Evolutionary conservation across 2,797 vertebrate genomes (phyloP), one percentile per base, ranked within the genome.

Genomic region (Eremophila alpestris): DNA sequence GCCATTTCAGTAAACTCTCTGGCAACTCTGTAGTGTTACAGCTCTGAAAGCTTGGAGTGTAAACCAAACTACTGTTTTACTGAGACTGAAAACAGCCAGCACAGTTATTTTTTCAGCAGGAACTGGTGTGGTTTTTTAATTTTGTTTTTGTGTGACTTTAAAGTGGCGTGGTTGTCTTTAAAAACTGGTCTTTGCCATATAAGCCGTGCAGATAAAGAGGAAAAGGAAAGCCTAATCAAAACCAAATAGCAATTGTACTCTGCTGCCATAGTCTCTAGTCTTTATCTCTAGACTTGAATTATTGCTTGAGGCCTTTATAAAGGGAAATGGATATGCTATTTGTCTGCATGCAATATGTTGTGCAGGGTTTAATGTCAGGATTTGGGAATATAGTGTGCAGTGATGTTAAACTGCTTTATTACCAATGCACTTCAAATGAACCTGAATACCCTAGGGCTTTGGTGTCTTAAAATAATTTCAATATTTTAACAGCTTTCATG

Each of bases 351-450:
- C 75, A 95, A 22, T 89, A 59, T 83, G 60, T 68, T 79, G 34
- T 79, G 52, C n/a, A 38, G 63, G 23, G 26, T 82, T 93, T 91
- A 40, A 21, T 70, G 22, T 83, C 45, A 77, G 54, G 41, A 60
- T 94, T 95, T 93, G 21, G 17, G 48, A 87, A 52, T 84, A 77
- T 13, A 67, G 41, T 62, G 52, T 89, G 64, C 82, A 80, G 7
- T 36, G 65, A 26, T 89, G 70, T 86, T 94, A 87, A 93, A 95
- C 55, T 89, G 68, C 64, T 85, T 95, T 94, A 81, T 81, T 90
- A 45, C 60, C 55, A 82, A 56, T 59, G 48, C 60, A 87, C 83
- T 95, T 95, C 74, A 90, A 84, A 80, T 91, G 89, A 96, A 95
- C 88, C 59, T 87, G 60, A 71, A 73, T 79, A 89, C 70, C 43